phyloP scores from a whole-genome alignment of 2,113 vertebrate species.

The Tamias sibiricus region DNA sequence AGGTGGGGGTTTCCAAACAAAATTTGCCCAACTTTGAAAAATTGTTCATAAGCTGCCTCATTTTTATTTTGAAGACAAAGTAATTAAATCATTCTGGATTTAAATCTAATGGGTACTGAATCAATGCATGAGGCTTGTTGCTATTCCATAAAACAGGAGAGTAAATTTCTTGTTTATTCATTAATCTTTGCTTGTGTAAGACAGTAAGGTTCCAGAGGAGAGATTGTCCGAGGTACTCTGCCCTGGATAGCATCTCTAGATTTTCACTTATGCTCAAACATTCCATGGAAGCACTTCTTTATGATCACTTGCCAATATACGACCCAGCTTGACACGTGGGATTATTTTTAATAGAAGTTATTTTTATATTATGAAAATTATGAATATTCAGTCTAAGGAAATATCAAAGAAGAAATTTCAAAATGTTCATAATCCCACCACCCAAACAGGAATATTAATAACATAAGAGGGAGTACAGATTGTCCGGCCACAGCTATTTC shows the following conservation, averaged over 20 bases:
- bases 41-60: neutral
- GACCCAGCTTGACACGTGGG: neutral
- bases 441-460: neutral
- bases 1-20: neutral
- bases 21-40: neutral
- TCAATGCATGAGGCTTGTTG: neutral
- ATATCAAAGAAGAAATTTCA: neutral
- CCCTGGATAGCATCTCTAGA: neutral
- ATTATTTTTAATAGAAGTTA: neutral
- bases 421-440: neutral
- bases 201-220: fast-evolving
- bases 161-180: neutral
- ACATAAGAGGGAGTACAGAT: neutral
- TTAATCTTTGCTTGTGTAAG: neutral
- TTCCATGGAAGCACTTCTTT: neutral
- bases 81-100: neutral
- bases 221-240: neutral
- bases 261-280: neutral
- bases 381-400: neutral
- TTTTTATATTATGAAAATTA: neutral
- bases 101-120: neutral
- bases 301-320: neutral
- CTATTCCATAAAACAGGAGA: neutral
- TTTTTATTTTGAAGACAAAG: neutral
- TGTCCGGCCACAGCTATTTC: neutral